Evolutionary conservation across 2,797 vertebrate species (phyloP).

Genomic region (Poeciliopsis paucimaculata): DNA sequence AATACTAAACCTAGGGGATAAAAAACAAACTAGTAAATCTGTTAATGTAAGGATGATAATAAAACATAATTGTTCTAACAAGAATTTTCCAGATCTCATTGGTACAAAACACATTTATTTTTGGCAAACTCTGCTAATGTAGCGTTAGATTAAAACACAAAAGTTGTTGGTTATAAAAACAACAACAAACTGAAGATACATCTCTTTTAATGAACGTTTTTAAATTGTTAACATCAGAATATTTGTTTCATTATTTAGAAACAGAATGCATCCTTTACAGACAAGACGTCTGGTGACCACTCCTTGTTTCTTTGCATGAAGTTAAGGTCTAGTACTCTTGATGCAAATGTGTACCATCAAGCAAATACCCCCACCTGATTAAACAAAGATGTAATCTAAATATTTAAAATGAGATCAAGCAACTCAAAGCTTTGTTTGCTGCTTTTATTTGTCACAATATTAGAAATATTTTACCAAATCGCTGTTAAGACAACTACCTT

Average conservation of each 20-base stretch:
- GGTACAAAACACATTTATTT: too few relatives aligned
- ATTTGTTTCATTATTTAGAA: background rate
- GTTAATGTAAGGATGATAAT: too few relatives aligned
- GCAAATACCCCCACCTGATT: background rate
- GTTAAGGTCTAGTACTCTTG: slow-evolving; percentile 8
- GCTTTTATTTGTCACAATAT: background rate
- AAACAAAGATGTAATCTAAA: background rate
- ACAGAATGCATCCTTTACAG: background rate
- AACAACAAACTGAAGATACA: background rate
- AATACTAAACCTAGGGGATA: too few relatives aligned
- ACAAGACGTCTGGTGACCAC: background rate
- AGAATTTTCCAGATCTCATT: too few relatives aligned
- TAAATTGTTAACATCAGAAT: background rate
- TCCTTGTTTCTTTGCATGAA: slow-evolving; percentile 16
- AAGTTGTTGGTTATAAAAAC: background rate
- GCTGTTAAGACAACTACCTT: background rate
- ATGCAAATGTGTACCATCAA: slow-evolving; percentile 6
- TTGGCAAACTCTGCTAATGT: too few relatives aligned
- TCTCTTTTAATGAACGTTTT: background rate
- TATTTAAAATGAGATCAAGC: background rate
- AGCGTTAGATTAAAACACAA: too few relatives aligned
- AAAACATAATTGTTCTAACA: too few relatives aligned
- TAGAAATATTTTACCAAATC: background rate
- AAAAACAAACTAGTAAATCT: too few relatives aligned
- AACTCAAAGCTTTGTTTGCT: background rate